Evolutionary conservation across 2,797 vertebrate genomes (phyloP).

Genomic region (Stomatorhinus walkeri): DNA sequence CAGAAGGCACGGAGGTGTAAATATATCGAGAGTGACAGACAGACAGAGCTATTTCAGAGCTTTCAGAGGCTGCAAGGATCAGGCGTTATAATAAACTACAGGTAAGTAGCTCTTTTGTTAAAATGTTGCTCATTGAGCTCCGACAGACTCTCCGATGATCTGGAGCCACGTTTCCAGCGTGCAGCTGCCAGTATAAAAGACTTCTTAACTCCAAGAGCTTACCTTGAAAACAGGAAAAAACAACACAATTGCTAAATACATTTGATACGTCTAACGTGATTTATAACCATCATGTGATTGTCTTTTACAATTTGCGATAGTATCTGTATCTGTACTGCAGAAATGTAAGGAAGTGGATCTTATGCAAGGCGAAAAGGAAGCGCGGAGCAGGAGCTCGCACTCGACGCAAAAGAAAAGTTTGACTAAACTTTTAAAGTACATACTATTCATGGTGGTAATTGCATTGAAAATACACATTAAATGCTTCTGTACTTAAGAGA

Average conservation of each 20-base stretch:
- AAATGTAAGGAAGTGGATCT: constrained; percentile 9
- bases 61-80: not conserved
- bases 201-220: not conserved
- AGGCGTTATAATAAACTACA: not conserved
- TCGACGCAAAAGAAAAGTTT: not conserved
- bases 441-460: not conserved
- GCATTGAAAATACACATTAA: not conserved
- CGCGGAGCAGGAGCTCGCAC: not conserved
- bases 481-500: not conserved
- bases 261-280: not conserved
- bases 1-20: not conserved
- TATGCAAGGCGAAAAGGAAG: not conserved
- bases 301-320: not conserved
- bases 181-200: not conserved
- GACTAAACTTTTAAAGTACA: not conserved
- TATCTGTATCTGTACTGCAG: not conserved
- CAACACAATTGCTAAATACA: not conserved
- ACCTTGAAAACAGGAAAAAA: not conserved
- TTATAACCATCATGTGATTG: not conserved
- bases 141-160: not conserved
- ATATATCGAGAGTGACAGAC: not conserved
- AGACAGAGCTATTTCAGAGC: not conserved
- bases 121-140: not conserved
- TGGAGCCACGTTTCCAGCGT: constrained; percentile 18
- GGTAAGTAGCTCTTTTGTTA: not conserved